Evolutionary conservation across 92 coral and sea anemone genomes (phyloP).

Genomic region (Muricea muricata): DNA sequence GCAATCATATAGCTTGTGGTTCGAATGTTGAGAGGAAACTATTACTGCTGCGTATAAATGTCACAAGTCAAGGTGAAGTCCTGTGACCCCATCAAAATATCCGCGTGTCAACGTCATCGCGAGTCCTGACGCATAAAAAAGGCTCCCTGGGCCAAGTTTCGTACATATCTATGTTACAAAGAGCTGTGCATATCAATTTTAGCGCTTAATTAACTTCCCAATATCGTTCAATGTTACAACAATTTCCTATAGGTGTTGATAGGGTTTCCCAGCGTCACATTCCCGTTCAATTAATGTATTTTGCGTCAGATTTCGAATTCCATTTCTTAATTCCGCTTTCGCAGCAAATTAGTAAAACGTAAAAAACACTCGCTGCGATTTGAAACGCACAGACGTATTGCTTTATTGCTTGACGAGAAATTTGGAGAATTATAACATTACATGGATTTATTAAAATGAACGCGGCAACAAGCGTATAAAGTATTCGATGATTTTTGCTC

Average conservation of each 20-base stretch:
- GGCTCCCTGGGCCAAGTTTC: neutral
- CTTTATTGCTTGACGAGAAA: neutral
- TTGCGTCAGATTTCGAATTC: slow-evolving; percentile 2
- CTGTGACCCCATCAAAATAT: neutral
- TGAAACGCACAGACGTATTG: neutral
- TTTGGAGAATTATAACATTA: no score
- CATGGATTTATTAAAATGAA: no score
- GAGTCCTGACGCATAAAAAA: neutral
- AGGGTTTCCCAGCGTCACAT: no score
- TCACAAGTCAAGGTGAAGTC: neutral
- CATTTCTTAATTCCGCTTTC: no score
- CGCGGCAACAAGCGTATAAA: neutral
- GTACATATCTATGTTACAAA: neutral
- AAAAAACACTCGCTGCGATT: no score
- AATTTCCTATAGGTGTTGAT: no score
- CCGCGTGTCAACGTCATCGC: neutral
- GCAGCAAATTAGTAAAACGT: no score
- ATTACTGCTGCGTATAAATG: neutral
- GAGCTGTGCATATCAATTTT: no score
- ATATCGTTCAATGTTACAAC: no score
- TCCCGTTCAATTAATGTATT: neutral
- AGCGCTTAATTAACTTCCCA: neutral
- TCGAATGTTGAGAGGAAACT: neutral
- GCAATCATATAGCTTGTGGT: neutral
- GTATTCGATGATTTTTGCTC: neutral